Base-by-base conservation (phyloP, 2,888 invertebrate species). In the Strigamia maritima region DNA sequence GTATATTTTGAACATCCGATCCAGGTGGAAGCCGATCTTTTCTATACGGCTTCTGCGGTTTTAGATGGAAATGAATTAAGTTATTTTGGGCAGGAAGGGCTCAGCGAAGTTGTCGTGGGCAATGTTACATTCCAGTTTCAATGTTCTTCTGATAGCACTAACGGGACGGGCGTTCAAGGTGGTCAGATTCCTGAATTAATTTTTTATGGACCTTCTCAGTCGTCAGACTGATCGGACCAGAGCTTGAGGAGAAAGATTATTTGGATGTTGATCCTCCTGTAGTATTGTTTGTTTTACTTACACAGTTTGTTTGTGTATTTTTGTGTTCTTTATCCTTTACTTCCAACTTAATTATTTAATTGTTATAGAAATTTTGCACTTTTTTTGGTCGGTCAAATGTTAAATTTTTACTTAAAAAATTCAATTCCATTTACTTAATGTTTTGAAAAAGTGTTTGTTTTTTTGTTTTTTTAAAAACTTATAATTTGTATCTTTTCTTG, bases 181-280 rank as follows among this genome's bases (percentile, higher is more conserved):
- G 97, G 97, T 65, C 97, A 98, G 87, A 97, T 98, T 85, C 97
- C 97, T 2, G 97, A 98, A 88, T 89, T 97, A 80, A 95, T 97
- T 84, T 97, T 97, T 86, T 97, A 97, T 84, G 95, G 95, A 49
- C 94, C 95, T 24, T 91, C 92, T 49, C 89, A 90, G 80, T 82
- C 82, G 26, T 76, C 81, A 10, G 74, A 74, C n/a, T 74, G 49
- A 49, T 49, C 19, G 49, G 49, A 40, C 14, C 14, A 14, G 8
- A 40, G 14, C 40, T 40, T 14, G 40, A 40, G 40, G 14, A 14
- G 8, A 10, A 14, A 19, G 19, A 49, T n/a, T n/a, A 14, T 49
- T 49, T 14, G 49, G 7, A n/a, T 49, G 49, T 49, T 49, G 16
- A 49, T 35, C 35, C 35, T 35, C 35, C 35, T 35, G 35, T 35